Evolutionary conservation across 2,797 vertebrate species (phyloP).

Genomic region (Pseudomugil gertrudae): DNA sequence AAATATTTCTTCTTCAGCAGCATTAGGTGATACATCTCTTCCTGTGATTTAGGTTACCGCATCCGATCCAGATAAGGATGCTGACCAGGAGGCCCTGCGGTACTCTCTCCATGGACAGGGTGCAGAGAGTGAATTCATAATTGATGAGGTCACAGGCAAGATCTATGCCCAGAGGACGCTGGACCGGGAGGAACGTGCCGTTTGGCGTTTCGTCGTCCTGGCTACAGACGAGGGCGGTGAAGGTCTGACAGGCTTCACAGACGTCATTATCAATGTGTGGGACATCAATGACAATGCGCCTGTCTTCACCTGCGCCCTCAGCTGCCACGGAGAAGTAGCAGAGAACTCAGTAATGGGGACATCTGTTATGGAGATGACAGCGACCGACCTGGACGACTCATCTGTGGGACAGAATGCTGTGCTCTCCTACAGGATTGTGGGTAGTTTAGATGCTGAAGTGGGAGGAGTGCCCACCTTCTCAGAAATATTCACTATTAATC

Average conservation of each 20-base stretch:
- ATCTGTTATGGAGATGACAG: slow-evolving; percentile 89
- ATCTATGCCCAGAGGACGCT: slow-evolving; percentile 87
- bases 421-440: slow-evolving; percentile 86
- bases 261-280: slow-evolving; percentile 91
- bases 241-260: slow-evolving; percentile 91
- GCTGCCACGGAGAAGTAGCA: slow-evolving; percentile 85
- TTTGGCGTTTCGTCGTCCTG: slow-evolving; percentile 91
- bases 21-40: not conserved
- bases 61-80: slow-evolving; percentile 88
- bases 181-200: slow-evolving; percentile 87
- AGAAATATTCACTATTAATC: slow-evolving; percentile 86
- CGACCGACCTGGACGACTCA: slow-evolving; percentile 87
- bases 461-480: slow-evolving; percentile 65
- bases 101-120: slow-evolving; percentile 92
- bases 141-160: slow-evolving; percentile 89
- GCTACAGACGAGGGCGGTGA: slow-evolving; percentile 91
- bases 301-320: slow-evolving; percentile 84
- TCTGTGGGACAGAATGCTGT: slow-evolving; percentile 88
- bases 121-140: slow-evolving; percentile 87
- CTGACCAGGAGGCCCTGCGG: slow-evolving; percentile 86
- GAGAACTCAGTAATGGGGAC: slow-evolving; percentile 86
- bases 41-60: slow-evolving; percentile 85
- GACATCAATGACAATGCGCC: slow-evolving; percentile 92
- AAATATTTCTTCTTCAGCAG: slow-evolving; percentile 23
- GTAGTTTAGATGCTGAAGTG: slow-evolving; percentile 72